A percentile compares a stretch with the other conserved stretches of the same genome.
Conservation (phyloP, 2,888 invertebrate species). For the Habrosyne pyritoides region DNA sequence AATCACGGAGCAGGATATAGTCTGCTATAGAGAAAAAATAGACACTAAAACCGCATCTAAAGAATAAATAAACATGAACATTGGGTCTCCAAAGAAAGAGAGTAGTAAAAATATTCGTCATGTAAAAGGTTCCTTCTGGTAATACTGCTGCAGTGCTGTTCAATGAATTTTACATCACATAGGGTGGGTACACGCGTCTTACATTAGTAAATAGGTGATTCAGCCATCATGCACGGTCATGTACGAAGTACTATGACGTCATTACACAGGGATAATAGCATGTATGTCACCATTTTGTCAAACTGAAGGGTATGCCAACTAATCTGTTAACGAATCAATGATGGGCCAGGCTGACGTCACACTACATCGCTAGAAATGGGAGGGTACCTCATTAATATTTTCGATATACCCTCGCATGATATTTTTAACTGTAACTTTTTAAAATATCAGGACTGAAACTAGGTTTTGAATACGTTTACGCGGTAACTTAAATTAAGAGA, state of each 20-base stretch:
- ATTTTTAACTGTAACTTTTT: neutral
- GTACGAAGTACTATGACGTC: neutral
- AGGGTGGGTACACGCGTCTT: neutral
- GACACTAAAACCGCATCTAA: neutral
- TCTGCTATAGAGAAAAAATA: too few relatives aligned
- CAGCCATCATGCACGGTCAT: neutral
- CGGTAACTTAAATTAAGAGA: neutral
- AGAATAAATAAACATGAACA: too few relatives aligned
- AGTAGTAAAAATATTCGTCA: neutral
- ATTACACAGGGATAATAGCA: neutral
- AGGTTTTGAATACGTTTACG: neutral
- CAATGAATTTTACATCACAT: neutral
- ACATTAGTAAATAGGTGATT: conserved; percentile 1
- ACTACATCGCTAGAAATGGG: neutral
- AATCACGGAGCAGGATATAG: too few relatives aligned
- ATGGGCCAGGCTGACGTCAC: neutral
- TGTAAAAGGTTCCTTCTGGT: neutral
- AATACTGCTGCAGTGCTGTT: conserved; percentile 1
- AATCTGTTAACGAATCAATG: neutral
- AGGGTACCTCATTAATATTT: neutral
- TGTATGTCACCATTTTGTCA: neutral
- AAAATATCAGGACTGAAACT: neutral
- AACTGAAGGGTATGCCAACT: neutral
- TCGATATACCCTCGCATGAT: neutral
- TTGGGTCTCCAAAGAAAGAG: neutral